Base-by-base conservation (phyloP, 2,888 invertebrate species). In the Agapostemon virescens region DNA sequence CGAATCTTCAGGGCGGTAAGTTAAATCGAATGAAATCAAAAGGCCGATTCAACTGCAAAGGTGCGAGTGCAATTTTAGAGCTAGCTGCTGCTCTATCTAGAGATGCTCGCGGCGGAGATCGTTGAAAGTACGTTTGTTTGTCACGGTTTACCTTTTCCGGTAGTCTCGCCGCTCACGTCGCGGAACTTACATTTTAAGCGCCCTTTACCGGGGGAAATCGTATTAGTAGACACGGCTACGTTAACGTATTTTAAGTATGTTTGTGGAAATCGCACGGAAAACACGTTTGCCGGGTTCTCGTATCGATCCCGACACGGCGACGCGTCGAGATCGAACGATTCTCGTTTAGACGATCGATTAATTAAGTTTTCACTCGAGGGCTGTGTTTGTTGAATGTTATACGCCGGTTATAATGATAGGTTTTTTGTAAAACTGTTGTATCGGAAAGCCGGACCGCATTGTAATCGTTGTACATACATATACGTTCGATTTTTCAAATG, bases 321-420 rank as follows among this genome's bases (percentile, higher is more conserved):
- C 74, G 45, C 70, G 67, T 80, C 80, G 69, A 70, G 77, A 49
- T 68, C 68, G 67, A 68, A 70, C 76, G 79, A 74, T 71, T 52
- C 69, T 82, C 71, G 79, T 81, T 74, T 33, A 61, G 49, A 49
- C 63, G 36, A 20, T 63, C 63, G 63, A 17, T 55, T 55, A n/a
- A 70, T 81, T 81, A 77, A 74, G 82, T 81, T 81, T 49, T 76
- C 64, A 75, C 68, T 63, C 67, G 70, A 71, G 79, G 82, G 81
- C 82, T 82, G 81, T 82, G 82, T 81, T 81, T 82, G 77, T 77
- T 82, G 69, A 66, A 82, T 73, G 67, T 82, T 77, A 64, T 81
- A 67, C 11, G 72, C 79, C 75, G 69, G 79, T 81, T 81, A 45
- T 30, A 30, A 74, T 52, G 42, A 64, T 79, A 79, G 74, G 71